Base-by-base conservation (phyloP, 2,888 invertebrate species). In the Cryptocheilus praepositus region DNA sequence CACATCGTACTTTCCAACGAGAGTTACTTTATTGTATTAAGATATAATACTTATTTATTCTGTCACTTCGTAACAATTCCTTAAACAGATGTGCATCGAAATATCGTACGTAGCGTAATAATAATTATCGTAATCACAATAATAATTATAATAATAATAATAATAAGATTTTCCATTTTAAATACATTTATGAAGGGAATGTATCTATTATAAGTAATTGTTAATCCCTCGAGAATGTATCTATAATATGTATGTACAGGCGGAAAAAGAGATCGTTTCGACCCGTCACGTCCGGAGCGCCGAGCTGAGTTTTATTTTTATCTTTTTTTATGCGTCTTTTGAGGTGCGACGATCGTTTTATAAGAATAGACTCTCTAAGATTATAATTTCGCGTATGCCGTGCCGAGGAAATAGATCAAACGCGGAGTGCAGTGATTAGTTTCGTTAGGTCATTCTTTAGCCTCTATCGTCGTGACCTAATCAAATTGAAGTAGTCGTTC, bases 351-450 rank as follows among this genome's bases (percentile, higher is more conserved):
- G 49, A 49, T 49, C 49, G 61, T 59, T 25, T 67, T 73, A 73
- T 64, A 73, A 73, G 73, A 73, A 73, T 73, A 73, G 72, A 73
- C 72, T 73, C 72, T 73, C 69, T 73, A 73, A 72, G 70, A 72
- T 69, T 73, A 71, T 36, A 49, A 49, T 18, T 18, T 49, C 18
- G 68, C 68, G 49, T 62, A 65, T 65, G 64, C 64, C 61, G 62
- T 62, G 43, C 49, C 62, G 54, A 25, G 36, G 71, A 73, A 71
- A 71, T 55, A 56, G 68, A 60, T 57, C 65, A 28, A 60, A 71
- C 61, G 67, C 67, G 63, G 63, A 71, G 64, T 61, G 59, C 71
- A 67, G 55, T 58, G 67, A 67, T 61, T 58, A 62, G 57, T 58
- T 22, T 58, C 36, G 36, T 5, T 25, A 11, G 36, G 11, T 36